Evolutionary conservation across 2,113 vertebrate genomes (phyloP).

Genomic region (Physeter macrocephalus): DNA sequence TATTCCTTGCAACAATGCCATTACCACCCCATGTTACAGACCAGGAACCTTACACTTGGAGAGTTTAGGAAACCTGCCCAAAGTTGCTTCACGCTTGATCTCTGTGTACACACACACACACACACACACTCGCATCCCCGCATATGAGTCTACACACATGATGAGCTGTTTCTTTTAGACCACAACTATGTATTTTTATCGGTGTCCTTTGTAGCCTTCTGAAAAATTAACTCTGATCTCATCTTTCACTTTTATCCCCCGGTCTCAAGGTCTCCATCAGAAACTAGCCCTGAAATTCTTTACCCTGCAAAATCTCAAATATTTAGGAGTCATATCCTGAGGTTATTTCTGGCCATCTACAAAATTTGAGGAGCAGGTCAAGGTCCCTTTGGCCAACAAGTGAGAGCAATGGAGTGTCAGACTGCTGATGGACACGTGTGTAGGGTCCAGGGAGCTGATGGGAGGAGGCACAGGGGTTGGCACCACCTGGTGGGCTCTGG

Average conservation of each 20-base stretch:
- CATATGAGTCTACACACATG: not conserved
- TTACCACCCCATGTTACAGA: not conserved
- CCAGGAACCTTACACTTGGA: not conserved
- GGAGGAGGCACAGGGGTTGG: not conserved
- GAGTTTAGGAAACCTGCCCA: not conserved
- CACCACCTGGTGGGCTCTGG: not conserved
- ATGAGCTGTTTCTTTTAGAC: not conserved
- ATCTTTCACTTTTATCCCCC: not conserved
- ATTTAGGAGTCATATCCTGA: not conserved
- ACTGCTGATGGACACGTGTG: accelerated
- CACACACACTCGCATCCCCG: accelerated
- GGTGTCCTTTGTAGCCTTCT: not conserved
- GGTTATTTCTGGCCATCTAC: not conserved
- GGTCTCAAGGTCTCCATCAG: not conserved
- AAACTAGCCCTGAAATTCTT: not conserved
- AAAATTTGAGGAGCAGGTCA: not conserved
- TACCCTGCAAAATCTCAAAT: not conserved
- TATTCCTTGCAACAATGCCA: not conserved
- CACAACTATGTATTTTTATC: not conserved
- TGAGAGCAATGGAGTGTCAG: not conserved
- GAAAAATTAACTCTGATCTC: not conserved
- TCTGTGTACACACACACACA: not conserved
- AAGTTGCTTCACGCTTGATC: not conserved
- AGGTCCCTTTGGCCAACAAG: not conserved
- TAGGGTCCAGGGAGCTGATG: not conserved